Percentiles rank a stretch among this genome's conserved stretches.
Evolutionary conservation across 2,113 vertebrate species (phyloP).

Genomic region (Azemiops feae): DNA sequence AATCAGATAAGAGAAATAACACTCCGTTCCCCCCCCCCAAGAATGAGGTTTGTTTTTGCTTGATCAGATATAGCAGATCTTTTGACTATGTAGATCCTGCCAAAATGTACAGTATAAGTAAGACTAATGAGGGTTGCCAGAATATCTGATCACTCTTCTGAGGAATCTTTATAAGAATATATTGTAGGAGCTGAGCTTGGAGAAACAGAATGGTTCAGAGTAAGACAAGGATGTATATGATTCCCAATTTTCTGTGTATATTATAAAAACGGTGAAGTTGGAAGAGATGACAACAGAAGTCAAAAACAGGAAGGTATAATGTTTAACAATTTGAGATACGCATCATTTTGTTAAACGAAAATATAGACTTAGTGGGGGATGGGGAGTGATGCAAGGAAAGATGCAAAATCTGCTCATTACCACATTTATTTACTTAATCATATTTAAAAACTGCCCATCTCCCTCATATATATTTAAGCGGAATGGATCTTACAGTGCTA

Average conservation of each 20-base stretch:
- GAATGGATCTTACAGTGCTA: not conserved
- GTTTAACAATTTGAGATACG: not conserved
- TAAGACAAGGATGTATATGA: not conserved
- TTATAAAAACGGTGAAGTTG: not conserved
- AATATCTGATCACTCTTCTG: not conserved
- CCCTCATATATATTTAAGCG: not conserved
- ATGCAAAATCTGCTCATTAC: not conserved
- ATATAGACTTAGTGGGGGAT: not conserved
- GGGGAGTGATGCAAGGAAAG: not conserved
- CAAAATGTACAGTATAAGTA: not conserved
- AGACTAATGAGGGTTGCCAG: not conserved
- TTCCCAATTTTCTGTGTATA: not conserved
- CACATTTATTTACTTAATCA: not conserved
- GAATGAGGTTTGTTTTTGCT: not conserved
- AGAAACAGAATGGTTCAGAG: not conserved
- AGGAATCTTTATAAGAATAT: not conserved
- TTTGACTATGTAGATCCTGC: not conserved
- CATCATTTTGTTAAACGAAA: not conserved
- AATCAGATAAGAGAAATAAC: not conserved
- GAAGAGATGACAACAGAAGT: not conserved
- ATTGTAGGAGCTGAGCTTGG: not conserved
- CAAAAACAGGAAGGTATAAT: not conserved
- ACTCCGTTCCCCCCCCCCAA: not conserved
- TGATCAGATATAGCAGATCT: not conserved
- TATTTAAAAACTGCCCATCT: not conserved